phyloP scores from a whole-genome alignment of 2,888 invertebrate species.

The Zaprionus lineosus region DNA sequence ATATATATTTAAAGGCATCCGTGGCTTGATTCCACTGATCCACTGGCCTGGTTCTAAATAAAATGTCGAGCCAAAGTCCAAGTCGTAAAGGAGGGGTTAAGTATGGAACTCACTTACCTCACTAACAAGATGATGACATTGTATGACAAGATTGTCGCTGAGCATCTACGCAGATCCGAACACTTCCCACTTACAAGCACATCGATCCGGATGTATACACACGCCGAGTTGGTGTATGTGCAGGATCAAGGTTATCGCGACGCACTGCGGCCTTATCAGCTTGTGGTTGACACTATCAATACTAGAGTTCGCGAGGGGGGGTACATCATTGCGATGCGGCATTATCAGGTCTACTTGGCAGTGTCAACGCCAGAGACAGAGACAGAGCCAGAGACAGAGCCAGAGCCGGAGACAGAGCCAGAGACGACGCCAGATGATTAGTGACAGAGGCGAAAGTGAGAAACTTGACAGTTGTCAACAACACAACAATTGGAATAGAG shows the following conservation, averaged over 20 bases:
- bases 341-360: constrained; percentile 30
- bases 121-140: too few relatives aligned
- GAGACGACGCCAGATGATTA: constrained; percentile 14
- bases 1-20: too few relatives aligned
- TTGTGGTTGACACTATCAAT: constrained; percentile 4
- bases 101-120: too few relatives aligned
- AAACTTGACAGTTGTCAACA: constrained; percentile 20
- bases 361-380: neutral
- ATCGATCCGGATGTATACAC: neutral
- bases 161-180: constrained; percentile 5
- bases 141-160: constrained; percentile 19
- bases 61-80: too few relatives aligned
- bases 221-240: constrained; percentile 9
- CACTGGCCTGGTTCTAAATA: too few relatives aligned
- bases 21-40: too few relatives aligned
- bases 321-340: constrained; percentile 4
- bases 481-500: constrained; percentile 7
- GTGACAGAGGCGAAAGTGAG: constrained; percentile 38
- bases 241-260: constrained; percentile 68
- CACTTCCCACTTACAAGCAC: constrained; percentile 8
- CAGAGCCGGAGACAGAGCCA: too few relatives aligned
- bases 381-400: too few relatives aligned
- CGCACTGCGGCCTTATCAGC: constrained; percentile 30
- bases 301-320: too few relatives aligned
- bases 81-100: too few relatives aligned